Evolutionary conservation across 2,797 vertebrate genomes (phyloP).

Genomic region (Tenualosa ilisha): DNA sequence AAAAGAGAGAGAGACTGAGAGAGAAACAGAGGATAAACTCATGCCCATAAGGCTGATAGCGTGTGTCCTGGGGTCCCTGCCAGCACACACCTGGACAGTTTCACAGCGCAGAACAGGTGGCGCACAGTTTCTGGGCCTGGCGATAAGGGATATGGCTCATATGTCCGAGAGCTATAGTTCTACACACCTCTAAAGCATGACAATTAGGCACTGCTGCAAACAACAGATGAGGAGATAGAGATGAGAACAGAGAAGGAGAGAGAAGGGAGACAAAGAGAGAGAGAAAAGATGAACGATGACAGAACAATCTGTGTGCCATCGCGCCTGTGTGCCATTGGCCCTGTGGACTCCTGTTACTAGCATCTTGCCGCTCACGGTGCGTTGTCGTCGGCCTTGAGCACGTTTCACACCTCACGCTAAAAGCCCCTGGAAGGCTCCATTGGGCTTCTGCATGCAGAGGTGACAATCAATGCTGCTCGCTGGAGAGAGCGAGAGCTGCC

Average conservation of each 20-base stretch:
- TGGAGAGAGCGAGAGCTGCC: background rate
- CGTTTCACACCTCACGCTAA: conserved; percentile 9
- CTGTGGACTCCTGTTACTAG: background rate
- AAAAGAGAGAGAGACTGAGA: background rate
- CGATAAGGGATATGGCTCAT: background rate
- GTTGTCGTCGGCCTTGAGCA: background rate
- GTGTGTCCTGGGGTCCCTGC: conserved; percentile 1
- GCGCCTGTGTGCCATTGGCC: background rate
- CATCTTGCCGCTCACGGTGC: background rate
- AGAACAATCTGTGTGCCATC: background rate
- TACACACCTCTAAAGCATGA: background rate
- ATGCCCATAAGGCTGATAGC: conserved; percentile 12
- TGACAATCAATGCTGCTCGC: background rate
- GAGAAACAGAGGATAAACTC: background rate
- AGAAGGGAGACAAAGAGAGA: background rate
- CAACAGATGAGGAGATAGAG: background rate
- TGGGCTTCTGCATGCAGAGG: background rate
- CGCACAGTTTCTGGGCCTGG: background rate
- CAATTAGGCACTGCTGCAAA: conserved; percentile 1
- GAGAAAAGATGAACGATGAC: background rate
- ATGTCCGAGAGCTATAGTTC: background rate
- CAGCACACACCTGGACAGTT: background rate
- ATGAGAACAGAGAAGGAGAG: background rate
- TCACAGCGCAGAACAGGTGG: conserved; percentile 2
- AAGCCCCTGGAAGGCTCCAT: background rate